Percentiles rank a stretch among this genome's conserved stretches.
phyloP scores from a whole-genome alignment of 2,113 vertebrate species.

The Bufo gargarizans region DNA sequence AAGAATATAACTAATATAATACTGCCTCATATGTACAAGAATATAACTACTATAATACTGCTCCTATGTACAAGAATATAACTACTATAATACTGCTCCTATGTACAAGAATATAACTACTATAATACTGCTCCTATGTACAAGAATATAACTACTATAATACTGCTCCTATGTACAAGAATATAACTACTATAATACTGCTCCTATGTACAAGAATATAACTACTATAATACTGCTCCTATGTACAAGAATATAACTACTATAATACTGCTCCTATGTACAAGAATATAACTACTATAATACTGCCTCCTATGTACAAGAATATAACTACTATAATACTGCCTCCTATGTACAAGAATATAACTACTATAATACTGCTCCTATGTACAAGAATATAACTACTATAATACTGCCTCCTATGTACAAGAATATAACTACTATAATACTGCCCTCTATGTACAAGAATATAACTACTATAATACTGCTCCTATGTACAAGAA shows the following conservation, averaged over 20 bases:
- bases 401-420: not conserved
- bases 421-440: not conserved
- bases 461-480: slow-evolving; percentile 13
- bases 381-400: not conserved
- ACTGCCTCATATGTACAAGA: not conserved
- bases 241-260: not conserved
- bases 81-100: not conserved
- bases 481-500: not conserved
- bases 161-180: not conserved
- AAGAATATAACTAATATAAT: not conserved
- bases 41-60: not conserved
- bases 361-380: not conserved
- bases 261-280: not conserved
- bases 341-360: no score
- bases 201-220: not conserved
- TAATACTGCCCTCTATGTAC: not conserved
- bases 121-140: not conserved
- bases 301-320: not conserved
- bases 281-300: not conserved
- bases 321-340: slow-evolving; percentile 11
- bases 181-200: not conserved
- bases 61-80: not conserved
- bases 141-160: slow-evolving; percentile 4
- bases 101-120: no score
- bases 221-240: not conserved